Conservation (phyloP, 2,888 invertebrate species). For the Geotrupes spiniger region DNA sequence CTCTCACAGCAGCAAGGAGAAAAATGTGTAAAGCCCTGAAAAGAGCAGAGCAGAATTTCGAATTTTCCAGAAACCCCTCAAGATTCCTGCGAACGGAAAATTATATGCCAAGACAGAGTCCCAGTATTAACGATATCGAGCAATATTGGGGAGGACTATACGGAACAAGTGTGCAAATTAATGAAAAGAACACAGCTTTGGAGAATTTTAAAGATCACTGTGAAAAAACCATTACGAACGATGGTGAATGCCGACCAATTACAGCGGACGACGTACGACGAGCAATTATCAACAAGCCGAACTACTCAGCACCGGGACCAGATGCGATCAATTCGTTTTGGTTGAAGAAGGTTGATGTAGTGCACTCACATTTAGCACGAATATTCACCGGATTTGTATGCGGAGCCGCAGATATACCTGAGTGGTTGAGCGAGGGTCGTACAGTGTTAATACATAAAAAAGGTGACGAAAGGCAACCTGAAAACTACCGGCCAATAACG, state of each 20-base stretch:
- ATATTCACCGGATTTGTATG: too few species aligned
- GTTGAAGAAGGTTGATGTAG: conserved; percentile 9
- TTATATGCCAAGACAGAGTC: not conserved
- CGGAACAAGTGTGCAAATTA: not conserved
- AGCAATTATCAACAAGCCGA: conserved; percentile 6
- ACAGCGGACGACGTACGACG: not conserved
- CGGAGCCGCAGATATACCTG: too few species aligned
- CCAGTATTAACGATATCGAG: not conserved
- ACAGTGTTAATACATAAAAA: too few species aligned
- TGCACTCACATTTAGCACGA: conserved; percentile 1
- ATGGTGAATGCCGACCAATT: not conserved
- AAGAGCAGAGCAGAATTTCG: not conserved
- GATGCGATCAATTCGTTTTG: conserved; percentile 9
- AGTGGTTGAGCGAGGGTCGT: too few species aligned
- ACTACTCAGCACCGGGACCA: conserved; percentile 8
- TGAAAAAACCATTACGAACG: not conserved
- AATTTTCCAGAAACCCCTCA: not conserved
- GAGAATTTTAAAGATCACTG: not conserved
- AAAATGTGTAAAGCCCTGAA: not conserved
- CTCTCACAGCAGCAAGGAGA: conserved; percentile 2
- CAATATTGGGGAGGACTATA: not conserved
- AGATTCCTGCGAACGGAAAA: not conserved
- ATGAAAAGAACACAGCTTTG: not conserved
- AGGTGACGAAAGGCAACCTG: too few species aligned
- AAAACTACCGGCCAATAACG: too few species aligned